Base-by-base conservation (phyloP, 2,113 vertebrate genomes). In the Ctenodactylus gundi region DNA sequence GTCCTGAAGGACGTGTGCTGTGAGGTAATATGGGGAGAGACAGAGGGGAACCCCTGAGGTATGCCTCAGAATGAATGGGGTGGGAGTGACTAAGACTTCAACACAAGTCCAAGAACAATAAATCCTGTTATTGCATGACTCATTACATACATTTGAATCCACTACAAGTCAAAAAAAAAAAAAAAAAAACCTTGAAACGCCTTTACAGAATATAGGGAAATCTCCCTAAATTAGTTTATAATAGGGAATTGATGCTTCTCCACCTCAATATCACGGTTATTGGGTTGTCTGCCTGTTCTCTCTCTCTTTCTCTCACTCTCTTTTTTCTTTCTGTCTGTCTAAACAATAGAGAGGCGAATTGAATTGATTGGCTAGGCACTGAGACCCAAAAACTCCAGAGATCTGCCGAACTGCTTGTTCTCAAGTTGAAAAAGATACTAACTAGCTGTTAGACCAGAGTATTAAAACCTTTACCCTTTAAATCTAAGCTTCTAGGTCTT, bases 351-450 rank as follows among this genome's bases (percentile, higher is more conserved):
- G 11, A 8, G 9, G 12, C 78, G 27, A 86, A 31, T 25, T 41
- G 13, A n/a, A n/a, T n/a, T n/a, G n/a, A n/a, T n/a, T n/a, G n/a
- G n/a, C n/a, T n/a, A n/a, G n/a, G n/a, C n/a, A n/a, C n/a, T n/a
- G n/a, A n/a, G n/a, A n/a, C n/a, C n/a, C n/a, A n/a, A 86, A 57
- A 73, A 39, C 29, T 34, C 36, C 55, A 87, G 46, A 87, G 23
- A 72, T 46, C 91, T 81, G 76, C 53, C 44, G 85, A 64, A 76
- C 64, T 78, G 36, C 53, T 46, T 80, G 49, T 31, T 91, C 46
- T 82, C 58, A 62, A 76, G 36, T 81, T 93, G 75, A 83, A 85
- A 93, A 93, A 93, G 70, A 58, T 49, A 41, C 23, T 57, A 7
- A 34, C 77, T 90, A 64, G 53, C 51, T 93, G 11, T 73, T 83